Percentiles rank a stretch among this genome's conserved stretches.
phyloP scores from a whole-genome alignment of 2,113 vertebrate genomes.

The Pseudopipra pipra region DNA sequence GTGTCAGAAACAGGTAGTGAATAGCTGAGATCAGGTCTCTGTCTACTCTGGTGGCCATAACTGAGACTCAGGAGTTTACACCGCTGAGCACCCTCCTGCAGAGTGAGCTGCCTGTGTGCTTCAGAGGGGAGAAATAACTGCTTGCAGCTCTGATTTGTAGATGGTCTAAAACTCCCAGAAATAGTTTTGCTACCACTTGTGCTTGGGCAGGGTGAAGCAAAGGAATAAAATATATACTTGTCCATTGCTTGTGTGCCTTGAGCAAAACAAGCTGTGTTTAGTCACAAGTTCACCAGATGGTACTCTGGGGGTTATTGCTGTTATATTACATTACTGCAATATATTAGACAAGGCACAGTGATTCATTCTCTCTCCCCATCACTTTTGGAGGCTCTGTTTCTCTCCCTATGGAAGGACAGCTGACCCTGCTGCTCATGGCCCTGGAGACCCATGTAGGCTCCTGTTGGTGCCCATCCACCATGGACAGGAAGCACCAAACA shows the following conservation, averaged over 20 bases:
- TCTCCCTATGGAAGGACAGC: not conserved
- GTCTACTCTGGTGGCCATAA: constrained; percentile 2
- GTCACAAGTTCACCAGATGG: constrained; percentile 64
- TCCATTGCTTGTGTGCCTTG: not conserved
- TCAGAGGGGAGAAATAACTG: not conserved
- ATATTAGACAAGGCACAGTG: constrained; percentile 28
- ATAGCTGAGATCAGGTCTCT: not conserved
- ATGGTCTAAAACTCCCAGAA: not conserved
- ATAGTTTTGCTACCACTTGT: not conserved
- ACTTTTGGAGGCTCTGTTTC: constrained; percentile 19
- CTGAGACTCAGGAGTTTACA: not conserved
- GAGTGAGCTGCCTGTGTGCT: not conserved
- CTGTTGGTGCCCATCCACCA: not conserved
- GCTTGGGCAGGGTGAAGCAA: not conserved
- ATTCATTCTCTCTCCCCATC: constrained; percentile 27
- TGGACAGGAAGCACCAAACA: not conserved
- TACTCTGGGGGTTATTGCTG: constrained; percentile 59
- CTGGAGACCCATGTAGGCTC: not conserved
- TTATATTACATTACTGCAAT: constrained; percentile 56
- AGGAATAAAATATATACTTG: constrained; percentile 34
- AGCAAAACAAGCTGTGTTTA: constrained; percentile 57
- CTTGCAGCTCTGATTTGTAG: constrained; percentile 15
- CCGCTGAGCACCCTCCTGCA: constrained; percentile 20
- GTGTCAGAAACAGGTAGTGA: not conserved
- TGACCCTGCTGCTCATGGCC: not conserved